Conservation (phyloP, 2,113 vertebrate species). For the Rhinopomastus cyanomelas region DNA sequence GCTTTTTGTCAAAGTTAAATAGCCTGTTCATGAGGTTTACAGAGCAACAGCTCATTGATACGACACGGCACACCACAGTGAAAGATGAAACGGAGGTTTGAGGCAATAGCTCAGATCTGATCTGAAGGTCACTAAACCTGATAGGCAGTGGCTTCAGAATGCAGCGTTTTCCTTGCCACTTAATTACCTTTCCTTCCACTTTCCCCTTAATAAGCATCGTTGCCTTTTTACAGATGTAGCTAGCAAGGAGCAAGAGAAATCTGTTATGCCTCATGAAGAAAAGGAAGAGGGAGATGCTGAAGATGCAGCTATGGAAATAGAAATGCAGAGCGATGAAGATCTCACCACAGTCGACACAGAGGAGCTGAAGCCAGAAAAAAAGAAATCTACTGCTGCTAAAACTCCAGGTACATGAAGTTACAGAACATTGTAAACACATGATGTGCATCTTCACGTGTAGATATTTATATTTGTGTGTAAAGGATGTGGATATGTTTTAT, state of each 20-base stretch:
- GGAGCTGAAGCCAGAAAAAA: constrained; percentile 85
- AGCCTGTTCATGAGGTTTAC: background rate
- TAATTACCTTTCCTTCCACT: background rate
- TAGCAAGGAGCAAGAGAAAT: constrained; percentile 87
- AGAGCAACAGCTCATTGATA: background rate
- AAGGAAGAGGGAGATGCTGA: constrained; percentile 71
- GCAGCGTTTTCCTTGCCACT: background rate
- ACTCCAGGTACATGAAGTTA: constrained; percentile 55
- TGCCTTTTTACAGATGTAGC: constrained; percentile 82
- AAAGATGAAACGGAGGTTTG: background rate
- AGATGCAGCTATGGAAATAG: constrained; percentile 80
- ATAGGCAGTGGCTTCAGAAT: background rate
- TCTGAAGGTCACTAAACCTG: background rate
- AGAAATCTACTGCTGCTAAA: constrained; percentile 62
- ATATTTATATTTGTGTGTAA: background rate
- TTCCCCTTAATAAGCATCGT: background rate
- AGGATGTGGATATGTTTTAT: fast-evolving
- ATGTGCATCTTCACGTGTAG: background rate
- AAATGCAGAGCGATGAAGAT: constrained; percentile 77
- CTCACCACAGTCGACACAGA: constrained; percentile 75
- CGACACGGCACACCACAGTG: background rate
- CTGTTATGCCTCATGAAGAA: constrained; percentile 62
- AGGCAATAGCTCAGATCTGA: background rate
- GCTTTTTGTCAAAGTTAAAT: background rate
- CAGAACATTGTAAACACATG: constrained; percentile 5